Evolutionary conservation across 2,113 vertebrate species (phyloP), one percentile per base, ranked within the genome.

Genomic region (Siniperca knerii): DNA sequence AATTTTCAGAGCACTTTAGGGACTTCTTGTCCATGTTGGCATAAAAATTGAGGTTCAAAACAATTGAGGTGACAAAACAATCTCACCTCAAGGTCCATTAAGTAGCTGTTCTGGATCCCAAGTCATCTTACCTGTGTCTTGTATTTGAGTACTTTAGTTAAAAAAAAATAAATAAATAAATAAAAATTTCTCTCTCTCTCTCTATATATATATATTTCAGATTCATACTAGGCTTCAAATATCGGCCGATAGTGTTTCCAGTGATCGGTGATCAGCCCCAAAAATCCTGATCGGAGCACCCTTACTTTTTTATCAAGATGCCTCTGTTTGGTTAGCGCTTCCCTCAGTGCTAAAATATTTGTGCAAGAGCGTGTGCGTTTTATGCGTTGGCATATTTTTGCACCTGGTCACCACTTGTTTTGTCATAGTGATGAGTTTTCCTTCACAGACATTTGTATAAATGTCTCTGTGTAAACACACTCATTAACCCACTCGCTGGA

Each of bases 401-500:
- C 50, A 37, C 23, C 42, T 60, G 65, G 2, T 52, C 48, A 9
- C 2, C 4, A 73, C n/a, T 50, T 72, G 48, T 58, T 46, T 40
- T 8, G 2, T 69, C 54, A 33, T 3, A 1, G 40, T 64, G 61
- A 50, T 29, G 6, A 4, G 4, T 15, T 33, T 12, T 33, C 20
- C 2, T n/a, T 29, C 3, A 21, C 37, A 74, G 55, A 71, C 58
- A 62, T 69, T 40, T 81, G 61, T 37, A 37, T 48, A 50, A 73
- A 11, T 61, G 23, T 29, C 60, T 40, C 73, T 55, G 4, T 85
- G 44, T 75, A 68, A 54, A 62, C 58, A 15, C 40, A 64, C 20
- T 52, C 76, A 55, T 67, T 15, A 46, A 4, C 61, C 50, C 58
- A 54, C 37, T 83, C 21, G 13, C 52, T 77, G n/a, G 8, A 73